Evolutionary conservation across 2,888 invertebrate species (phyloP).

Genomic region (Hemistola chrysoprasaria): DNA sequence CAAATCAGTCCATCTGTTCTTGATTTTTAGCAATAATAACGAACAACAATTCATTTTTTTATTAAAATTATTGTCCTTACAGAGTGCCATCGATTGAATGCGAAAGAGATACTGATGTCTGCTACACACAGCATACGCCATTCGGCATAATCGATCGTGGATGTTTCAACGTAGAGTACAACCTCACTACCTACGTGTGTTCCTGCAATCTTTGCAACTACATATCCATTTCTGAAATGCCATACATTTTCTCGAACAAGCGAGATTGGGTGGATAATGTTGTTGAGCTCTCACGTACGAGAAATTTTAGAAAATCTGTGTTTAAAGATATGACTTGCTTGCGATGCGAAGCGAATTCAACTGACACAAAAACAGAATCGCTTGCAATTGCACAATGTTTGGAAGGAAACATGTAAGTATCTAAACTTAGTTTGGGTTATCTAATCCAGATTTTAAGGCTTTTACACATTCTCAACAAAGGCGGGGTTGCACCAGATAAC

Average conservation of each 20-base stretch:
- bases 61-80: constrained; percentile 33
- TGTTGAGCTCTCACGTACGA: constrained; percentile 55
- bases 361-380: constrained; percentile 37
- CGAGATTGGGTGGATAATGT: constrained; percentile 61
- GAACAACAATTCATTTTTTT: constrained; percentile 27
- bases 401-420: constrained; percentile 61
- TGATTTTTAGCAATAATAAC: no score
- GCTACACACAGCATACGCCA: constrained; percentile 66
- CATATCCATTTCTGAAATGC: constrained; percentile 62
- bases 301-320: constrained; percentile 53
- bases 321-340: constrained; percentile 63
- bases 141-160: constrained; percentile 67
- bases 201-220: constrained; percentile 69
- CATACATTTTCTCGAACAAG: constrained; percentile 52
- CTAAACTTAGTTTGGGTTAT: constrained; percentile 1
- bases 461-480: no score
- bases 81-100: constrained; percentile 56
- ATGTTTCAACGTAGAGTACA: constrained; percentile 56
- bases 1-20: no score
- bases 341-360: constrained; percentile 58
- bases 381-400: constrained; percentile 51
- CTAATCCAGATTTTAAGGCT: background rate
- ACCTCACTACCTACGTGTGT: constrained; percentile 59
- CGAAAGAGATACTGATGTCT: constrained; percentile 50
- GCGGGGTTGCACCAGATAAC: no score